Conservation (phyloP, 2,797 vertebrate species). For the Pseudomugil tenellus region DNA sequence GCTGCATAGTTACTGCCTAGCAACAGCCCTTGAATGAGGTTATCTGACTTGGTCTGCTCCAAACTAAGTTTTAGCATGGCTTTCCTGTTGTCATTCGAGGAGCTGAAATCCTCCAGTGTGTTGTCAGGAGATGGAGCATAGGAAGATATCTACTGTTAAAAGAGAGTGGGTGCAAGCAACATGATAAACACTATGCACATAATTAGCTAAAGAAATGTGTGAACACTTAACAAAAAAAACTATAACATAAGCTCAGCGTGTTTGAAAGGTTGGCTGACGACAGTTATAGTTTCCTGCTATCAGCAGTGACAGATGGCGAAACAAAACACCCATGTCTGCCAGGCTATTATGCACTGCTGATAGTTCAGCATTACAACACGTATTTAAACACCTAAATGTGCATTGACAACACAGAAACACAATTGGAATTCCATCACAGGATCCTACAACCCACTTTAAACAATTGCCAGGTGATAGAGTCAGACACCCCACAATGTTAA, state of each 20-base stretch:
- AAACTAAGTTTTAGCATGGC: slow-evolving; percentile 59
- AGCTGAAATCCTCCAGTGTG: slow-evolving; percentile 35
- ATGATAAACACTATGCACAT: neutral
- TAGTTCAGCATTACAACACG: slow-evolving; percentile 1
- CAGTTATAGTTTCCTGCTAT: slow-evolving; percentile 19
- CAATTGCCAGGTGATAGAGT: slow-evolving; percentile 38
- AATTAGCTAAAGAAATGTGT: neutral
- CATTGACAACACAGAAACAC: slow-evolving; percentile 2
- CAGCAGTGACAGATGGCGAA: slow-evolving; percentile 30
- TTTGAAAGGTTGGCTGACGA: slow-evolving; percentile 22
- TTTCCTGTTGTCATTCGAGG: slow-evolving; percentile 14
- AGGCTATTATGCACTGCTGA: slow-evolving; percentile 17
- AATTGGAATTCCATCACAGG: slow-evolving; percentile 44
- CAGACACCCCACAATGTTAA: slow-evolving; percentile 25
- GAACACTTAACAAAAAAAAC: neutral
- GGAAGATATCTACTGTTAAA: neutral
- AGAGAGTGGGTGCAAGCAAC: slow-evolving; percentile 1
- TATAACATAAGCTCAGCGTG: neutral
- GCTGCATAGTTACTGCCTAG: slow-evolving; percentile 84
- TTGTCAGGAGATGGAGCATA: slow-evolving; percentile 9
- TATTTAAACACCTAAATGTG: slow-evolving; percentile 12
- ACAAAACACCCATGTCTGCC: slow-evolving; percentile 10
- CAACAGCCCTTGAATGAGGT: slow-evolving; percentile 74
- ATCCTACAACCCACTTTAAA: slow-evolving; percentile 33
- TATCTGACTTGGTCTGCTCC: slow-evolving; percentile 58